A percentile compares a stretch with the other conserved stretches of the same genome.
phyloP scores from a whole-genome alignment of 92 coral and sea anemone genomes.

The Zoanthus sociatus region DNA sequence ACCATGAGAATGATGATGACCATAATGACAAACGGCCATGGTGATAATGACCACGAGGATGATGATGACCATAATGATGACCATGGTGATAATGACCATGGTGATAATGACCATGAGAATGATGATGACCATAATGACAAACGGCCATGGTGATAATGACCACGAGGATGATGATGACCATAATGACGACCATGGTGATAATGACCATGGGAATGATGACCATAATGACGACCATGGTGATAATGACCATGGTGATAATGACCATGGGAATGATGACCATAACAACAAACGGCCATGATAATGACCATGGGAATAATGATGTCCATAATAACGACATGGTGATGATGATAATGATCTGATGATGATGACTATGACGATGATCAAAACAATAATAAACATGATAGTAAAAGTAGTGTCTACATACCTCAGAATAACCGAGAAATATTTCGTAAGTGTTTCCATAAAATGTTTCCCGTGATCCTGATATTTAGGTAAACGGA shows the following conservation, averaged over 20 bases:
- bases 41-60: neutral
- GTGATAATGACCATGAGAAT: neutral
- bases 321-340: neutral
- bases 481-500: too few species aligned
- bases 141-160: neutral
- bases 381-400: too few species aligned
- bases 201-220: neutral
- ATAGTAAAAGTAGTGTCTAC: too few species aligned
- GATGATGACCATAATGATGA: too few species aligned
- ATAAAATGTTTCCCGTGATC: too few species aligned
- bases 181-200: too few species aligned
- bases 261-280: neutral
- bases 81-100: neutral
- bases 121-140: neutral
- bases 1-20: too few species aligned
- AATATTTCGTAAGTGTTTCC: too few species aligned
- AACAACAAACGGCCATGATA: too few species aligned
- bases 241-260: neutral
- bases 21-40: neutral
- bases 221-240: neutral
- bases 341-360: neutral
- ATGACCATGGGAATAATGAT: too few species aligned
- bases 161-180: too few species aligned
- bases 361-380: neutral
- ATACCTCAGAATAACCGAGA: too few species aligned